phyloP scores from a whole-genome alignment of 2,797 vertebrate species.

The Momotus momota region DNA sequence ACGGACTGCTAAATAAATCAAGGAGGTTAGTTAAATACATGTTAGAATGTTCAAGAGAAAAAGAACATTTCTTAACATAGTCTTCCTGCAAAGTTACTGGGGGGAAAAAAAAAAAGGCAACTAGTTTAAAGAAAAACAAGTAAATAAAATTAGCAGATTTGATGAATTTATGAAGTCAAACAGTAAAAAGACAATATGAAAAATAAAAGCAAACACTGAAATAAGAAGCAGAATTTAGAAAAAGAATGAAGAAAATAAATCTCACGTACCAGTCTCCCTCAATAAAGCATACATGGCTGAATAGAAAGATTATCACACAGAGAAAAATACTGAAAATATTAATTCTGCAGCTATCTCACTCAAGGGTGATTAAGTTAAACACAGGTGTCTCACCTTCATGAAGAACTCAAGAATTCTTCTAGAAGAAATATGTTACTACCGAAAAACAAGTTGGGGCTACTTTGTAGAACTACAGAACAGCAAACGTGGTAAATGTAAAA shows the following conservation, averaged over 20 bases:
- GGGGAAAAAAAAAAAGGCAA: neutral
- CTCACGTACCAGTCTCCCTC: neutral
- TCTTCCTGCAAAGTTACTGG: neutral
- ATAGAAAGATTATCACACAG: neutral
- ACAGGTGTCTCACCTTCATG: neutral
- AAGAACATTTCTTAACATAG: neutral
- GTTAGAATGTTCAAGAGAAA: neutral
- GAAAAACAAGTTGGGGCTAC: neutral
- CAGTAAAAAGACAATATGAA: neutral
- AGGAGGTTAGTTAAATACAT: neutral
- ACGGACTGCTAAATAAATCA: constrained; percentile 28
- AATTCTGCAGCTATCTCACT: neutral
- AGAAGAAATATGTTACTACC: neutral
- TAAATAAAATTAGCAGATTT: neutral
- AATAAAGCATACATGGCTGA: neutral
- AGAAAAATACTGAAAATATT: neutral
- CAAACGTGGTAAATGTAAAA: neutral
- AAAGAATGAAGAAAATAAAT: neutral
- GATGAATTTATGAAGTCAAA: neutral
- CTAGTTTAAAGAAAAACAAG: neutral
- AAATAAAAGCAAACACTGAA: neutral
- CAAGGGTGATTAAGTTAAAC: neutral
- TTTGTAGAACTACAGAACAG: neutral
- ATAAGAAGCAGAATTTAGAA: neutral
- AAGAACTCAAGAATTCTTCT: neutral